phyloP scores from a whole-genome alignment of 1,140 invertebrate genomes.

The Saccostrea cuccullata region DNA sequence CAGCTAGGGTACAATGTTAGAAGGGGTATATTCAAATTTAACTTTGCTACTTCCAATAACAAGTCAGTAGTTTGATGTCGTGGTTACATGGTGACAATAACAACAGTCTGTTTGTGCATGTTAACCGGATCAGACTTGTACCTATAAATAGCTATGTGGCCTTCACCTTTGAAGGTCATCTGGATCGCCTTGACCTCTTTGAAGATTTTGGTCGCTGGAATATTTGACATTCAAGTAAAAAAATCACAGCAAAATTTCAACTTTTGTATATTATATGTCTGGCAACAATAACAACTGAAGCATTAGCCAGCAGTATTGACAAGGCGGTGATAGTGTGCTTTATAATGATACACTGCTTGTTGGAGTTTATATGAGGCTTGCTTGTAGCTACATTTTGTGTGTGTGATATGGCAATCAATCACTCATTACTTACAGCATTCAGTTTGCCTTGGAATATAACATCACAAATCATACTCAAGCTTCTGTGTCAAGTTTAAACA shows the following conservation, averaged over 20 bases:
- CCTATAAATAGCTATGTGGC: not conserved
- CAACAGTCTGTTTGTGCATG: not conserved
- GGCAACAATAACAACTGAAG: not conserved
- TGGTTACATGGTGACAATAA: no score
- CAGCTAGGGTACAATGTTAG: no score
- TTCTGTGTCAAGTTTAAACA: no score
- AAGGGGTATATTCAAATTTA: no score
- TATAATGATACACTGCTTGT: not conserved
- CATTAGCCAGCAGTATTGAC: not conserved
- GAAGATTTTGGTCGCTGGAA: not conserved
- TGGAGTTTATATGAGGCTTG: not conserved
- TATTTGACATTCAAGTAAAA: not conserved
- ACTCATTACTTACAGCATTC: not conserved
- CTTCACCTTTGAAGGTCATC: not conserved
- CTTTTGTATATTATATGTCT: not conserved
- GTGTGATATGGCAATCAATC: not conserved
- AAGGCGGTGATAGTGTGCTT: not conserved
- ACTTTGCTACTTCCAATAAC: no score
- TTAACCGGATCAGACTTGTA: not conserved
- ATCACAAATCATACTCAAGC: not conserved
- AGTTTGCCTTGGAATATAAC: slow-evolving; percentile 20
- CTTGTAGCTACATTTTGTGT: not conserved
- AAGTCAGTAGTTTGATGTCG: no score
- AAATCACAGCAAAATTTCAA: not conserved
- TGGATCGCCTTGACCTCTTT: not conserved